Conservation (phyloP, 2,888 invertebrate species). For the Andrena flavipes region DNA sequence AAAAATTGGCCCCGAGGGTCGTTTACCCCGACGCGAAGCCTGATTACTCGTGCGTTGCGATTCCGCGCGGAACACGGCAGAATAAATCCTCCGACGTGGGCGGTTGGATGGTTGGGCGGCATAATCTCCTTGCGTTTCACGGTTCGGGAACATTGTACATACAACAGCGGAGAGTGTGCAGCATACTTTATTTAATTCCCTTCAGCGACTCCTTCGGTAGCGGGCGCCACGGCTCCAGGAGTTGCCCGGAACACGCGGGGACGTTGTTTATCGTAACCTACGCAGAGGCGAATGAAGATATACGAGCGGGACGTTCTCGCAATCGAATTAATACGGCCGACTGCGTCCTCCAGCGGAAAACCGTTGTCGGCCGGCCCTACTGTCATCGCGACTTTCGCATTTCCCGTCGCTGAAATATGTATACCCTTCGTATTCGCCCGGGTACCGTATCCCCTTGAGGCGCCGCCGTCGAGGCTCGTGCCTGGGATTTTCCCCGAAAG, state of each 20-base stretch:
- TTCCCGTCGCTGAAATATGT: not conserved
- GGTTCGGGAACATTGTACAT: conserved; percentile 42
- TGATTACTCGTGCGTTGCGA: conserved; percentile 22
- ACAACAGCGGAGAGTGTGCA: conserved; percentile 45
- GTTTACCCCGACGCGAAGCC: conserved; percentile 14
- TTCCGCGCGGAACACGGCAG: conserved; percentile 22
- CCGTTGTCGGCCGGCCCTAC: conserved; percentile 8
- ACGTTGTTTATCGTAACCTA: conserved; percentile 50
- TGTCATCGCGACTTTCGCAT: conserved; percentile 22
- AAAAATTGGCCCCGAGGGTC: not conserved
- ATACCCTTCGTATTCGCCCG: not conserved
- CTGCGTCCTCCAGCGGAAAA: conserved; percentile 37
- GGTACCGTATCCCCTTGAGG: not conserved
- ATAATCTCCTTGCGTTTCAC: conserved; percentile 59
- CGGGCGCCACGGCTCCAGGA: not conserved
- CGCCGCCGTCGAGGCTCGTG: not conserved
- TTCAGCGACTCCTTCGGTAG: conserved; percentile 25
- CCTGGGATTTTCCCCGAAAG: conserved; percentile 4
- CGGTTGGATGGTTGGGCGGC: conserved; percentile 18
- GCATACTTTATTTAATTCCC: conserved; percentile 65
- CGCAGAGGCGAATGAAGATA: conserved; percentile 59
- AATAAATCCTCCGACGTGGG: conserved; percentile 53
- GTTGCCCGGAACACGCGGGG: conserved; percentile 26
- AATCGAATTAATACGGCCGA: conserved; percentile 62
- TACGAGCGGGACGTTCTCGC: conserved; percentile 40